A percentile compares a stretch with the other conserved stretches of the same genome.
Conservation (phyloP, 2,888 invertebrate species). For the Corythucha ciliata region DNA sequence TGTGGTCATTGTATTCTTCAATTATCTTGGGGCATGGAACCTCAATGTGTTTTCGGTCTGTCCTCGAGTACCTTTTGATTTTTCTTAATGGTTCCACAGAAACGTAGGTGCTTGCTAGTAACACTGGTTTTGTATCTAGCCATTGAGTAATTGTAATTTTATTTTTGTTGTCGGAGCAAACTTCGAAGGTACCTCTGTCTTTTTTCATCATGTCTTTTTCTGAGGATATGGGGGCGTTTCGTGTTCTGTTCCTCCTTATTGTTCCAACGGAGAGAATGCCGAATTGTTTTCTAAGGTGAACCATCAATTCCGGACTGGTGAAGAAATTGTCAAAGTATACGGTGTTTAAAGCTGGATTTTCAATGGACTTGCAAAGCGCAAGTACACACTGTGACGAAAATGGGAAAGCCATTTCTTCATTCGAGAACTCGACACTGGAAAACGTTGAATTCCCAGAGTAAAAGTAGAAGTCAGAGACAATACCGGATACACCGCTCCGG, state of each 20-base stretch:
- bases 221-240: conserved; percentile 16
- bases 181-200: conserved; percentile 8
- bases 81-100: conserved; percentile 20
- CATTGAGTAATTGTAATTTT: conserved; percentile 28
- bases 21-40: conserved; percentile 15
- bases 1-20: conserved; percentile 10
- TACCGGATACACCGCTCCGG: conserved; percentile 38
- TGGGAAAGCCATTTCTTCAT: not conserved
- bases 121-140: conserved; percentile 33
- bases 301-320: too few relatives aligned
- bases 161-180: conserved; percentile 23
- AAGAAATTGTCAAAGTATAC: too few relatives aligned
- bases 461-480: conserved; percentile 39
- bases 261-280: conserved; percentile 28
- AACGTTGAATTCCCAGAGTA: conserved; percentile 38
- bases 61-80: conserved; percentile 22
- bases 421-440: conserved; percentile 34
- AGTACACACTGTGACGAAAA: conserved; percentile 34
- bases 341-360: conserved; percentile 22
- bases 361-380: conserved; percentile 33
- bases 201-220: conserved; percentile 26
- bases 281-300: too few relatives aligned
- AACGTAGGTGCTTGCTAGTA: conserved; percentile 29
- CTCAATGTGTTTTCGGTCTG: not conserved
- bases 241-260: conserved; percentile 23